These are phyloP conservation scores for Anorthoa munda DNA, from an alignment of 2,888 invertebrate genomes.

Conservation along the genomic window DNA sequence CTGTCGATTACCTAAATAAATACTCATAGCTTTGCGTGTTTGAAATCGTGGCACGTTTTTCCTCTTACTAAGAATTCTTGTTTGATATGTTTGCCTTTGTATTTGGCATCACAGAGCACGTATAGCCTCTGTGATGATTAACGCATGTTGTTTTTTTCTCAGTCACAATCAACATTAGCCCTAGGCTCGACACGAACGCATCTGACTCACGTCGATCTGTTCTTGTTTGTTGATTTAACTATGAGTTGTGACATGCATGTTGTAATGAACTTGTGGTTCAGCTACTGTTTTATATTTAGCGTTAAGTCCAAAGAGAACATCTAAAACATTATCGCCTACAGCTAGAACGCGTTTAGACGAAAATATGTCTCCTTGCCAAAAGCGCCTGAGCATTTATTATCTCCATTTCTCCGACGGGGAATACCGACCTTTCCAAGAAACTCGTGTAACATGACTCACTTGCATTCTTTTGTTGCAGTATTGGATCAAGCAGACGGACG, in stretches of 20 bases:
- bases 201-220: constrained; percentile 51
- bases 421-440: constrained; percentile 38
- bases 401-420: constrained; percentile 26
- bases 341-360: constrained; percentile 16
- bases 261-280: constrained; percentile 43
- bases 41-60: constrained; percentile 64
- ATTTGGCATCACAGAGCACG: constrained; percentile 63
- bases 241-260: constrained; percentile 21
- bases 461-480: constrained; percentile 82
- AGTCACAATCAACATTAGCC: constrained; percentile 18
- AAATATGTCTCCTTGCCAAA: constrained; percentile 43
- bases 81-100: constrained; percentile 60
- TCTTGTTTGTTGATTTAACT: constrained; percentile 44
- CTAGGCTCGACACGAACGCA: constrained; percentile 36
- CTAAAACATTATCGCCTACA: constrained; percentile 14
- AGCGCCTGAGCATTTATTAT: constrained; percentile 21
- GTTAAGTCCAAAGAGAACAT: constrained; percentile 26
- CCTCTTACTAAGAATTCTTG: constrained; percentile 59
- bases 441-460: constrained; percentile 46
- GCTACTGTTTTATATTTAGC: constrained; percentile 48
- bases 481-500: constrained; percentile 84
- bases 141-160: constrained; percentile 44
- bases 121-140: constrained; percentile 53
- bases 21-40: constrained; percentile 44
- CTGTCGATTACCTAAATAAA: constrained; percentile 42